phyloP scores from a whole-genome alignment of 2,113 vertebrate species.

The Prietella phreatophila region DNA sequence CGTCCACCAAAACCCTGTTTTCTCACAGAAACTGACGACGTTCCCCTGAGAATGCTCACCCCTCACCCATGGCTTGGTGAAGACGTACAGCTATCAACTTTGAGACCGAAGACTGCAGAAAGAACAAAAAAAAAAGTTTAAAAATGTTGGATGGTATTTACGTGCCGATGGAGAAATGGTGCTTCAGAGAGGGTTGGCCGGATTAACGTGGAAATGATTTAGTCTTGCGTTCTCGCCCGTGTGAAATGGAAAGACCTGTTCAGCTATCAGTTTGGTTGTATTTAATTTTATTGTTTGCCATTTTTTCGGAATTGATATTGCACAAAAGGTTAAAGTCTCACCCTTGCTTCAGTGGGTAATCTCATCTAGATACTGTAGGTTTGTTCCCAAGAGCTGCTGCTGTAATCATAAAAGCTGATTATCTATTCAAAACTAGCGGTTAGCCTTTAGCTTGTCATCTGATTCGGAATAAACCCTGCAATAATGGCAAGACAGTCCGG shows the following conservation, averaged over 20 bases:
- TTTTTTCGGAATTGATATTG: no score
- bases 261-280: background rate
- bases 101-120: background rate
- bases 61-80: background rate
- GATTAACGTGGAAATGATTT: background rate
- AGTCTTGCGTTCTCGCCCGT: background rate
- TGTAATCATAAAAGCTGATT: background rate
- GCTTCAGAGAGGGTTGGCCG: background rate
- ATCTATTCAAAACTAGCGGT: background rate
- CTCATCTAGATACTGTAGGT: background rate
- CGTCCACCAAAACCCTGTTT: slow-evolving; percentile 22
- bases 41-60: background rate
- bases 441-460: background rate
- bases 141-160: background rate
- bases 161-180: background rate
- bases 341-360: background rate
- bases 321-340: no score
- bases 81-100: background rate
- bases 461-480: background rate
- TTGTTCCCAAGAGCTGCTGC: background rate
- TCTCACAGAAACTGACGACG: slow-evolving; percentile 37
- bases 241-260: background rate
- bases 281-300: no score
- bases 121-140: no score
- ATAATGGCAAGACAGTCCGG: background rate